These are phyloP conservation scores for Thumatha senex DNA, from an alignment of 2,888 invertebrate genomes.

Conservation along the genomic window DNA sequence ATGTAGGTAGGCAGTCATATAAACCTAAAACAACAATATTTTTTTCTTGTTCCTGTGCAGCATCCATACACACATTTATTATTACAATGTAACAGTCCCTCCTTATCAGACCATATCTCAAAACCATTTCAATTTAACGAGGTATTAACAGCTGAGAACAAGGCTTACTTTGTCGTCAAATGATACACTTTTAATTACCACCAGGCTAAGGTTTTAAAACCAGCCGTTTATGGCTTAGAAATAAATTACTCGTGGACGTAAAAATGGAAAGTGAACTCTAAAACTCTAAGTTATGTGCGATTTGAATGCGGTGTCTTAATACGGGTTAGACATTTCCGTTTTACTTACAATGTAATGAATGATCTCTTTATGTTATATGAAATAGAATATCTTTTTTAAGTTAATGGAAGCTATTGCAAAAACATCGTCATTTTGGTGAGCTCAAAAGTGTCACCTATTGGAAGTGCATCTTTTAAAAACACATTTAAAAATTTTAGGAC, in stretches of 20 bases:
- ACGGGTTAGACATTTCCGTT: background rate
- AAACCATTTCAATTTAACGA: slow-evolving; percentile 38
- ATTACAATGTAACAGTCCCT: slow-evolving; percentile 5
- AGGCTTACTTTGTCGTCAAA: slow-evolving; percentile 39
- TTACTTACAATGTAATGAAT: background rate
- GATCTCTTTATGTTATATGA: too few relatives aligned
- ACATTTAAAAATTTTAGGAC: too few relatives aligned
- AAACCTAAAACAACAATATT: background rate
- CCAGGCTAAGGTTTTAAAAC: slow-evolving; percentile 41
- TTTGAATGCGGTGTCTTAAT: background rate
- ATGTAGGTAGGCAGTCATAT: too few relatives aligned
- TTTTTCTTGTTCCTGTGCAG: background rate
- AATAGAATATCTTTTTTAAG: too few relatives aligned
- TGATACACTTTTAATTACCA: slow-evolving; percentile 42
- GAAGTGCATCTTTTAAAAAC: too few relatives aligned
- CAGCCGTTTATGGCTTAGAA: slow-evolving; percentile 35
- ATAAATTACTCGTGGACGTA: slow-evolving; percentile 35
- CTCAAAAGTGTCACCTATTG: too few relatives aligned
- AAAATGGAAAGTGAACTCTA: slow-evolving; percentile 16
- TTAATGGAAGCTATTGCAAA: too few relatives aligned
- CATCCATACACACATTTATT: slow-evolving; percentile 8
- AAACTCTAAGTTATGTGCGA: slow-evolving; percentile 10
- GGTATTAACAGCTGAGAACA: slow-evolving; percentile 41
- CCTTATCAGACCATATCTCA: slow-evolving; percentile 36
- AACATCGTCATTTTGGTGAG: too few relatives aligned